A percentile compares a stretch with the other conserved stretches of the same genome.
phyloP scores from a whole-genome alignment of 2,888 invertebrate species.

The Acronicta aceris region DNA sequence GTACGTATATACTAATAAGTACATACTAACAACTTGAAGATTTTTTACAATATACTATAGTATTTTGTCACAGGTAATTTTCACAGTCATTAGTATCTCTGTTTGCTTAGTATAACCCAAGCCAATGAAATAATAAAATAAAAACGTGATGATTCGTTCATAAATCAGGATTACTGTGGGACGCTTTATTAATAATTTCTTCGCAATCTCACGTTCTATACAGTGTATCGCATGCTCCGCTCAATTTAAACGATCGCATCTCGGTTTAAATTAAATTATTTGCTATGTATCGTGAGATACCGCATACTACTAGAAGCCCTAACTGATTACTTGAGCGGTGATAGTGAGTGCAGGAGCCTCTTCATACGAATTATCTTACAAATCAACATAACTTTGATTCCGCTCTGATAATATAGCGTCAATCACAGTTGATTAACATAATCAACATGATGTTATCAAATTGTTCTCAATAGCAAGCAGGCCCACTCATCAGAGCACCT shows the following conservation, averaged over 20 bases:
- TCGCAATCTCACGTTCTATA: slow-evolving; percentile 19
- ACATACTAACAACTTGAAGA: no score
- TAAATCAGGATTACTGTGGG: neutral
- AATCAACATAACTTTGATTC: slow-evolving; percentile 16
- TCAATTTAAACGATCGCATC: slow-evolving; percentile 31
- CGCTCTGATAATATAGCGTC: slow-evolving; percentile 26
- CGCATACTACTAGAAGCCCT: slow-evolving; percentile 43
- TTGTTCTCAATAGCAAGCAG: slow-evolving; percentile 17
- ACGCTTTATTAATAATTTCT: slow-evolving; percentile 4
- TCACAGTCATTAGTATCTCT: no score
- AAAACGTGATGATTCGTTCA: neutral
- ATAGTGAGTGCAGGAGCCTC: slow-evolving; percentile 16
- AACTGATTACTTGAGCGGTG: slow-evolving; percentile 40
- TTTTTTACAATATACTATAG: no score
- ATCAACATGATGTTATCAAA: slow-evolving; percentile 35
- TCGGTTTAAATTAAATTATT: slow-evolving; percentile 34
- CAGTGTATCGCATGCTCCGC: slow-evolving; percentile 29
- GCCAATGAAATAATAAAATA: neutral
- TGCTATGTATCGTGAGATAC: slow-evolving; percentile 27
- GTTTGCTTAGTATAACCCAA: no score
- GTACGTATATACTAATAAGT: no score
- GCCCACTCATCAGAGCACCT: slow-evolving; percentile 32
- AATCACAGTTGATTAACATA: slow-evolving; percentile 51
- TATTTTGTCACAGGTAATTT: no score
- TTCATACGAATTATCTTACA: slow-evolving; percentile 9